Evolutionary conservation across 1,140 invertebrate genomes (phyloP).

Genomic region (Cepaea nemoralis): DNA sequence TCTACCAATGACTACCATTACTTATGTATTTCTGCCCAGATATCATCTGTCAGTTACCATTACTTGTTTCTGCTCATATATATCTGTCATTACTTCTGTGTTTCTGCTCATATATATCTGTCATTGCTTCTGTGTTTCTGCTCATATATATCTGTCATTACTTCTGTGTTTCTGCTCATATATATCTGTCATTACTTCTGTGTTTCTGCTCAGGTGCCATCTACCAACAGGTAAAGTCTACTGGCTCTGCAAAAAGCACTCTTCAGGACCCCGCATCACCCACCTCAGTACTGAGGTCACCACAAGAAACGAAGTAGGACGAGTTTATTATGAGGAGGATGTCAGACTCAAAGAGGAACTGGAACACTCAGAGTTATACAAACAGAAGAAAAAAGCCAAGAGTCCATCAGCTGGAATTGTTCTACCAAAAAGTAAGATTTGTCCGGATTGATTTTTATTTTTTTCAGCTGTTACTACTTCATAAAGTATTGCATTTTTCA

Average conservation of each 20-base stretch:
- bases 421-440: slow-evolving; percentile 6
- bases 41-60: too few species aligned
- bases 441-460: neutral
- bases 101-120: too few species aligned
- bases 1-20: too few species aligned
- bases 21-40: too few species aligned
- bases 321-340: slow-evolving; percentile 58
- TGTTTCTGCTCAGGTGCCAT: slow-evolving; percentile 54
- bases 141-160: too few species aligned
- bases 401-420: slow-evolving; percentile 7
- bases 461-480: neutral
- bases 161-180: too few species aligned
- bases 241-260: slow-evolving; percentile 68
- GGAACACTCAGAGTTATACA: slow-evolving; percentile 47
- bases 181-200: too few species aligned
- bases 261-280: slow-evolving; percentile 59
- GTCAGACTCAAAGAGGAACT: slow-evolving; percentile 54
- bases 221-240: slow-evolving; percentile 69
- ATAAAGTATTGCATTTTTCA: neutral
- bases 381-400: slow-evolving; percentile 41
- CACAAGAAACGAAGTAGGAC: slow-evolving; percentile 44
- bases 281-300: slow-evolving; percentile 52
- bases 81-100: too few species aligned
- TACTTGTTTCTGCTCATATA: too few species aligned
- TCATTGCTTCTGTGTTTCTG: too few species aligned